phyloP scores from a whole-genome alignment of 2,888 invertebrate species.

The Steinernema carpocapsae region DNA sequence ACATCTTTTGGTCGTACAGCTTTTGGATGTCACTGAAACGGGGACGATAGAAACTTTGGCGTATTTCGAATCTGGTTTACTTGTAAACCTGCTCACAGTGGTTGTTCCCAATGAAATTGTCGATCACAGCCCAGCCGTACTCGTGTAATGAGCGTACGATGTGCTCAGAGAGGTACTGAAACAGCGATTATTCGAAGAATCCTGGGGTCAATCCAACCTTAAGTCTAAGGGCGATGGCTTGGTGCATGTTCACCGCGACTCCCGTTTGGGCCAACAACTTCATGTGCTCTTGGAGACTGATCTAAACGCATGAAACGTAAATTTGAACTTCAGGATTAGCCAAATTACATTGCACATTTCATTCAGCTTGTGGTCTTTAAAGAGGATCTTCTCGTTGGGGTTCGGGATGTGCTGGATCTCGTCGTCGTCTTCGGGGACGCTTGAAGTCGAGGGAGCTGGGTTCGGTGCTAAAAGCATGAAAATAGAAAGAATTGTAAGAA shows the following conservation, averaged over 20 bases:
- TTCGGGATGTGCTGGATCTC: conserved; percentile 46
- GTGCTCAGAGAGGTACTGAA: conserved; percentile 51
- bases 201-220: conserved; percentile 42
- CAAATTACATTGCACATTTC: conserved; percentile 52
- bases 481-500: too few relatives aligned
- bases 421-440: conserved; percentile 34
- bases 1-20: conserved; percentile 59
- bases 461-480: too few relatives aligned
- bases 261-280: conserved; percentile 42
- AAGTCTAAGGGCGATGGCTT: conserved; percentile 55
- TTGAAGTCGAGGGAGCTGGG: too few relatives aligned
- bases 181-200: conserved; percentile 11
- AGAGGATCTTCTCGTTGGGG: conserved; percentile 42
- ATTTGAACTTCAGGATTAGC: background rate
- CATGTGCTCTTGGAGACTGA: conserved; percentile 55
- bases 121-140: conserved; percentile 67
- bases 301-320: conserved; percentile 42
- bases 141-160: conserved; percentile 61
- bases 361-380: conserved; percentile 59
- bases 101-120: conserved; percentile 64
- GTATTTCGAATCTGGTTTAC: conserved; percentile 48
- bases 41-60: too few relatives aligned
- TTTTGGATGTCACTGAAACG: conserved; percentile 61
- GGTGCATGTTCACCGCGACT: conserved; percentile 52
- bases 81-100: conserved; percentile 55